Conservation (phyloP, 2,113 vertebrate genomes). For the Notiomystis cincta region DNA sequence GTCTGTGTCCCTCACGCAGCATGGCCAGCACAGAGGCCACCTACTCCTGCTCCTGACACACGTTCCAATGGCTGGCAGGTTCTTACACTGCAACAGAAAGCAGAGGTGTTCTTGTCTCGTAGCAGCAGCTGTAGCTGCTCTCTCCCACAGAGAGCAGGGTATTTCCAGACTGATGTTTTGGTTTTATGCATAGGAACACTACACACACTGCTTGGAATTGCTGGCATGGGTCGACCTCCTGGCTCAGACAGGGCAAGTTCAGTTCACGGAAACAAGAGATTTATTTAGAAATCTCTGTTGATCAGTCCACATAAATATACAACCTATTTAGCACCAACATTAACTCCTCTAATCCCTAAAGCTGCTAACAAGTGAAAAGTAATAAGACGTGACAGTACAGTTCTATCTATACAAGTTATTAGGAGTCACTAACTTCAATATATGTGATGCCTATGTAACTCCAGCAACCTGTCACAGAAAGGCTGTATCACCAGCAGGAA, state of each 20-base stretch:
- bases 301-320: not conserved
- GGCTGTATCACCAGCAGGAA: not conserved
- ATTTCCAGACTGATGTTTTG: not conserved
- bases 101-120: not conserved
- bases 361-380: not conserved
- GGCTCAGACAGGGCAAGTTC: not conserved
- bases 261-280: not conserved
- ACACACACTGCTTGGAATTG: not conserved
- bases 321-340: not conserved
- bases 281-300: not conserved
- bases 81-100: not conserved
- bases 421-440: not conserved
- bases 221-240: fast-evolving
- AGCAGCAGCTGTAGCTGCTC: not conserved
- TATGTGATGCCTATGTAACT: not conserved
- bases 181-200: not conserved
- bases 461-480: not conserved
- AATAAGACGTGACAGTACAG: constrained; percentile 2
- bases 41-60: not conserved
- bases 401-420: not conserved
- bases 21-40: fast-evolving
- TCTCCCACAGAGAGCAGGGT: not conserved
- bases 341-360: constrained; percentile 40
- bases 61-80: not conserved
- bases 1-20: not conserved